These are phyloP conservation scores for Gymnorhina tibicen DNA, from an alignment of 2,113 vertebrate genomes.

Conservation along the genomic window DNA sequence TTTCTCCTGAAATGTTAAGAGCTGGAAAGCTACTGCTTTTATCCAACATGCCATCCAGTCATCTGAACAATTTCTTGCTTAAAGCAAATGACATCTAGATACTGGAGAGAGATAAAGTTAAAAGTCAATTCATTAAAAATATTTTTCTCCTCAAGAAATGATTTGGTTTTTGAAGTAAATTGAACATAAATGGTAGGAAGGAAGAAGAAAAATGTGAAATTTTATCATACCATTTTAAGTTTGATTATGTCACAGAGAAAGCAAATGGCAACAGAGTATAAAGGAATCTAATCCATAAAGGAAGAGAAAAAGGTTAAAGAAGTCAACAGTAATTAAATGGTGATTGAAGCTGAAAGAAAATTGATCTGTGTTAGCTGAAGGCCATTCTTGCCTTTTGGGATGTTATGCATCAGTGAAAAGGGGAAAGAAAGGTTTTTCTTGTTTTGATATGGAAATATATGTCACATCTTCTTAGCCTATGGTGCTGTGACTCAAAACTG, in stretches of 20 bases:
- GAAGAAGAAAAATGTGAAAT: constrained; percentile 53
- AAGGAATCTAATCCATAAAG: constrained; percentile 70
- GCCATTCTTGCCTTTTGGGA: constrained; percentile 73
- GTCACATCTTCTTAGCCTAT: constrained; percentile 67
- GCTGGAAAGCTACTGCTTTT: not conserved
- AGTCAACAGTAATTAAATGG: constrained; percentile 75
- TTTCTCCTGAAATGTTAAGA: not conserved
- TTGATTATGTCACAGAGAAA: constrained; percentile 67
- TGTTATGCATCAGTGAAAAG: constrained; percentile 61
- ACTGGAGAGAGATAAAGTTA: constrained; percentile 24
- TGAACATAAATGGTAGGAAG: constrained; percentile 41
- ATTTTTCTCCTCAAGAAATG: constrained; percentile 47
- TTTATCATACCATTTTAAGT: constrained; percentile 65
- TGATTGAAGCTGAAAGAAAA: constrained; percentile 71
- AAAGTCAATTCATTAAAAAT: constrained; percentile 51
- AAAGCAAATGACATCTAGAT: constrained; percentile 35
- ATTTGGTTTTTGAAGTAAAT: constrained; percentile 50
- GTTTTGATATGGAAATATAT: constrained; percentile 72
- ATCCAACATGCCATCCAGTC: not conserved
- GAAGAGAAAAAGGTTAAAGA: constrained; percentile 74
- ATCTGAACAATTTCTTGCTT: constrained; percentile 35
- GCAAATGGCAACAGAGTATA: constrained; percentile 55
- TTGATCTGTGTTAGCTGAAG: constrained; percentile 72
- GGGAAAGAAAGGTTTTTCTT: constrained; percentile 65
- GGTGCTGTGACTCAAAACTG: constrained; percentile 60